Percentiles rank a stretch among this genome's conserved stretches.
These are phyloP conservation scores for Cryptotis parvus DNA, from an alignment of 2,113 vertebrate species.

Conservation along the genomic window DNA sequence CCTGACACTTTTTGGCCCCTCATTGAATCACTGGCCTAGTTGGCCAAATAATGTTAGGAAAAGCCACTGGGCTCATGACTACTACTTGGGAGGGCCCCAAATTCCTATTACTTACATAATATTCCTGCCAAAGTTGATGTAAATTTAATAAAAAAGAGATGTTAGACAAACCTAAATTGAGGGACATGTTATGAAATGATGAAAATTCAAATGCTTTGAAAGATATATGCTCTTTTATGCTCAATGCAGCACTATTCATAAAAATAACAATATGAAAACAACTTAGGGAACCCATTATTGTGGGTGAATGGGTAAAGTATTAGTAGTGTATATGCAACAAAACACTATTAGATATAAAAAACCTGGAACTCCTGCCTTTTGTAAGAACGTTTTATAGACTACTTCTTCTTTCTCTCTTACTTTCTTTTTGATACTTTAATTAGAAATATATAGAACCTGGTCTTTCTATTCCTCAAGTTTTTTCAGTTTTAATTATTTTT, in stretches of 20 bases:
- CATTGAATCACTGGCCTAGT: too few species aligned
- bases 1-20: too few species aligned
- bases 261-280: not conserved
- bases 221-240: not conserved
- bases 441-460: not conserved
- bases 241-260: not conserved
- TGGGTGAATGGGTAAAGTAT: not conserved
- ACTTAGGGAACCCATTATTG: not conserved
- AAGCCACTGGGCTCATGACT: too few species aligned
- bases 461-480: not conserved
- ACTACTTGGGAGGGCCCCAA: too few species aligned
- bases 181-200: not conserved
- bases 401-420: not conserved
- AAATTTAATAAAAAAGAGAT: constrained; percentile 35
- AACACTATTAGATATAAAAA: too few species aligned
- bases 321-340: too few species aligned
- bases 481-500: too few species aligned
- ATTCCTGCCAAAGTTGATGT: not conserved
- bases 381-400: not conserved
- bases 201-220: not conserved
- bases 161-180: not conserved
- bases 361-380: not conserved
- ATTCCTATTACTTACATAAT: constrained; percentile 5
- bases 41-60: too few species aligned
- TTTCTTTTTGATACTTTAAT: constrained; percentile 1